Evolutionary conservation across 2,113 vertebrate genomes (phyloP).

Genomic region (Antechinus stuartii): DNA sequence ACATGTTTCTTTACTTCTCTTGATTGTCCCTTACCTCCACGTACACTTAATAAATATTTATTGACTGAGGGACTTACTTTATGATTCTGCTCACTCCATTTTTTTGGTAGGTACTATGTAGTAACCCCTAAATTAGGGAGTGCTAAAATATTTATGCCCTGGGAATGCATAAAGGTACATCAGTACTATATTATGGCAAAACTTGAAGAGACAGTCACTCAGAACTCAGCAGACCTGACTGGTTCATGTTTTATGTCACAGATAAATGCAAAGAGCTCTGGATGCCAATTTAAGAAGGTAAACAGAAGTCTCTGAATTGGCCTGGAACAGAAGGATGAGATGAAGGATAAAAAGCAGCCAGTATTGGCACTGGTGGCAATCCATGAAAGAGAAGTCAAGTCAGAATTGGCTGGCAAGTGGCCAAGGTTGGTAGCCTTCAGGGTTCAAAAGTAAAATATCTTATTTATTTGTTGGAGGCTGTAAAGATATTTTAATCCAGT

Average conservation of each 20-base stretch:
- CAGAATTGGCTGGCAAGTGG: not conserved
- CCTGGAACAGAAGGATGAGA: not conserved
- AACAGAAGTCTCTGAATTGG: not conserved
- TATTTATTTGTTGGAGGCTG: not conserved
- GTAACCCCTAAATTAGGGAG: not conserved
- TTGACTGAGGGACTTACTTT: not conserved
- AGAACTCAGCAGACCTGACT: constrained; percentile 6
- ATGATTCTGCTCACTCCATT: not conserved
- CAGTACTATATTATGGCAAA: not conserved
- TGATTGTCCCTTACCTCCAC: not conserved
- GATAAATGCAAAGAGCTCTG: not conserved
- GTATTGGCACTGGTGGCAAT: too few species aligned
- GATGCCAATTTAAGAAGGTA: not conserved
- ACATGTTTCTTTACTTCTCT: not conserved
- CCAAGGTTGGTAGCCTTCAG: not conserved
- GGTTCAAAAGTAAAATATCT: not conserved
- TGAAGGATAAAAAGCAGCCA: not conserved
- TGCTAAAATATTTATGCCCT: not conserved
- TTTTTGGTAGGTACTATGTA: not conserved
- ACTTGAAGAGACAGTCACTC: not conserved
- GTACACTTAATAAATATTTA: not conserved
- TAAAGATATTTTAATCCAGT: not conserved
- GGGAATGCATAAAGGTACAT: not conserved
- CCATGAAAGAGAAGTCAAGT: not conserved
- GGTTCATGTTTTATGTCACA: not conserved